Evolutionary conservation across 2,113 vertebrate genomes (phyloP).

Genomic region (Prunella fulvescens): DNA sequence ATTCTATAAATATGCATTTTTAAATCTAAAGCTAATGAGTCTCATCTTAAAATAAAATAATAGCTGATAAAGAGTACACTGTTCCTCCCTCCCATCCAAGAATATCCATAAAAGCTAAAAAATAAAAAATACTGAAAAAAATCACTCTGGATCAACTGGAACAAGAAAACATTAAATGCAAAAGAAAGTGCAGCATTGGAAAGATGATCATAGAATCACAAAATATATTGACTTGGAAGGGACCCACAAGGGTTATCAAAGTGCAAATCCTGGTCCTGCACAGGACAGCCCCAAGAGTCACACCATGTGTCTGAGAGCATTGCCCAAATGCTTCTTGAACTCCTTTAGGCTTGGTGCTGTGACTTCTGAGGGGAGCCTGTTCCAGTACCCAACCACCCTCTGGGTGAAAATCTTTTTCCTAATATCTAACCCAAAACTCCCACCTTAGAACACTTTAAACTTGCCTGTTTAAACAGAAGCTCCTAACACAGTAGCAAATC

Average conservation of each 20-base stretch:
- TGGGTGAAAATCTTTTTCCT: not conserved
- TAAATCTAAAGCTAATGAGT: not conserved
- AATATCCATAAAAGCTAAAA: not conserved
- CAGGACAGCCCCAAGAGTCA: not conserved
- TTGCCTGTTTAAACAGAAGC: not conserved
- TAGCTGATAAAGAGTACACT: not conserved
- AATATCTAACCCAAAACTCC: not conserved
- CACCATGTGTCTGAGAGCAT: not conserved
- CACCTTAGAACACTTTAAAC: not conserved
- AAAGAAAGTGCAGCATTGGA: not conserved
- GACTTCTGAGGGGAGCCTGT: not conserved
- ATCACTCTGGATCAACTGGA: not conserved
- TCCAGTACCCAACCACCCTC: not conserved
- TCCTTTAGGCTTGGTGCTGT: not conserved
- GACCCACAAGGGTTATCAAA: not conserved
- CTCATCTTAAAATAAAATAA: not conserved
- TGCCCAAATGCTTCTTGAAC: not conserved
- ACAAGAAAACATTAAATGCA: not conserved
- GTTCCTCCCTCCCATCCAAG: not conserved
- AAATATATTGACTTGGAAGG: not conserved
- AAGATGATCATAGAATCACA: not conserved
- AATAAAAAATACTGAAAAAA: not conserved
- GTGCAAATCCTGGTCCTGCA: not conserved
- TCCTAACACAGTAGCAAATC: not conserved
- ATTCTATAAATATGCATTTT: not conserved